Percentiles rank a stretch among this genome's conserved stretches.
Conservation (phyloP, 2,888 invertebrate species). For the Ctena decussata region DNA sequence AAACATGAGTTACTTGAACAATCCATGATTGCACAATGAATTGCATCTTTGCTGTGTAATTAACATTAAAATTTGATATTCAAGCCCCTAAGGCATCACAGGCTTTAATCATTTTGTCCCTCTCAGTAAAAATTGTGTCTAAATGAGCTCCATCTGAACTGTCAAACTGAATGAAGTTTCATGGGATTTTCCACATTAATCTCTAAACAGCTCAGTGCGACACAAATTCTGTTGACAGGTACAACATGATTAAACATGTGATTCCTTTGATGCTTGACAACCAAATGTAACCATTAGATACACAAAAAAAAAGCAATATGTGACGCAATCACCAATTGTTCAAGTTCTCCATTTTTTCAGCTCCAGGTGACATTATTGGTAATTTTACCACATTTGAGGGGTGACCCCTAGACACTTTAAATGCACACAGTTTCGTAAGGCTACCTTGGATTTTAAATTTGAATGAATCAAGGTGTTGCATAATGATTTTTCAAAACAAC, state of each 20-base stretch:
- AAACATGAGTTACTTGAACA: not conserved
- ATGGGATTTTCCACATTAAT: not conserved
- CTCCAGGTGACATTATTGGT: not conserved
- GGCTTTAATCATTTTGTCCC: not conserved
- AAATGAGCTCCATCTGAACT: not conserved
- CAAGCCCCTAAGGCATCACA: no score
- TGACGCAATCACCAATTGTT: not conserved
- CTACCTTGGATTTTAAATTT: not conserved
- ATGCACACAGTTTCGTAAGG: not conserved
- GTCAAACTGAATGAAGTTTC: not conserved
- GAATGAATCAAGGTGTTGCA: not conserved
- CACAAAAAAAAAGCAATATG: not conserved
- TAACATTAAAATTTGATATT: not conserved
- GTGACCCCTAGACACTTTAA: not conserved
- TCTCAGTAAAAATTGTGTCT: not conserved
- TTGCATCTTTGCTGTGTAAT: not conserved
- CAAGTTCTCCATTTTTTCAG: not conserved
- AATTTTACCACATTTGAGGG: not conserved
- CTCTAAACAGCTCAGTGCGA: not conserved
- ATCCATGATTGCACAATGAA: not conserved
- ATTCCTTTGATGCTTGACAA: not conserved
- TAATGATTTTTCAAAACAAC: not conserved
- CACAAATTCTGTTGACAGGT: not conserved
- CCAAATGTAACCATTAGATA: not conserved
- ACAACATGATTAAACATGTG: not conserved